Base-by-base conservation (phyloP, 2,888 invertebrate genomes). In the Petrolisthes cinctipes region DNA sequence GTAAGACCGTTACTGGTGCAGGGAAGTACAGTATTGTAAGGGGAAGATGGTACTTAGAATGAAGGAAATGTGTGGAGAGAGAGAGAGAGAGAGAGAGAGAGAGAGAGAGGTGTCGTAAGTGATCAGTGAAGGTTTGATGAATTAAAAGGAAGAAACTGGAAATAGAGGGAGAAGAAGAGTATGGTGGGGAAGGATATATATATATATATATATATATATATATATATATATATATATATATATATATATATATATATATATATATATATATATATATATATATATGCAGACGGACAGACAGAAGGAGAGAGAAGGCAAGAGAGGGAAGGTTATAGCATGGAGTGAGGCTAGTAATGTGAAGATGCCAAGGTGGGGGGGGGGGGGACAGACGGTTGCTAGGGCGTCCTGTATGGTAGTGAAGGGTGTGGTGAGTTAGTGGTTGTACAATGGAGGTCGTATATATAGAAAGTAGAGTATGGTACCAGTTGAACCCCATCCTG, bases 141-240 rank as follows among this genome's bases (percentile, higher is more conserved):
- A 3, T 9, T 14, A 17, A 17, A 61, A 61, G 17, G 61, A 2
- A 17, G 61, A 61, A 61, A 61, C 3, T 61, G 61, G 61, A 61
- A 14, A 14, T 61, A 3, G 9, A 61, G 61, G 17, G 61, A 61
- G 9, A 61, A 61, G 11, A 61, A 9, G 3, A 61, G 61, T 61
- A 61, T 20, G 73, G 73, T 20, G 17, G 73, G 23, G n/a, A 20
- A 73, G 9, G 20, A 73, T 73, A n/a, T 73, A 73, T n/a, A n/a
- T 73, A 73, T 73, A 73, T 73, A 73, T 73, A 17, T 73, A 73
- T 73, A 17, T 73, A 73, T 73, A 23, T 73, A 73, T 73, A 73
- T 73, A 23, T 23, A 23, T 73, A 23, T 73, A 73, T 73, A 73
- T 73, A 73, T 73, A 73, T 73, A 73, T 73, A 73, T 73, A 73